Evolutionary conservation across 2,888 invertebrate species (phyloP).

Genomic region (Pharmacophagus antenor): DNA sequence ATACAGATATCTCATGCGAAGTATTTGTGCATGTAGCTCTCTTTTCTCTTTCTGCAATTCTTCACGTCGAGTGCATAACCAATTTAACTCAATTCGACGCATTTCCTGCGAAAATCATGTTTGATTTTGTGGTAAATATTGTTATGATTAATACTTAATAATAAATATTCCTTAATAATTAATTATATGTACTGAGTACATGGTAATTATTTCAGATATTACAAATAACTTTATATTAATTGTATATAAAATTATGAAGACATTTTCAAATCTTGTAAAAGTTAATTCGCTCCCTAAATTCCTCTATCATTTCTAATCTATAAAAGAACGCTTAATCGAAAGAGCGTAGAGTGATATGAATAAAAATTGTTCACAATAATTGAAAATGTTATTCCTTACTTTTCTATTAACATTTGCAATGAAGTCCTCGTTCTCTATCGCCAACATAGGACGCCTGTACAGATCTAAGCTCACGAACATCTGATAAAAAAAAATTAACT

Average conservation of each 20-base stretch:
- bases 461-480: constrained; percentile 69
- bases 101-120: constrained; percentile 53
- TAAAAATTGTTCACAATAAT: too few relatives aligned
- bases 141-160: too few relatives aligned
- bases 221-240: background rate
- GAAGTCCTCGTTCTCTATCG: constrained; percentile 80
- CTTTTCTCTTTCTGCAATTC: constrained; percentile 61
- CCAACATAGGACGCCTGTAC: constrained; percentile 70
- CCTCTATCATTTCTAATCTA: too few relatives aligned
- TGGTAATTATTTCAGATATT: too few relatives aligned
- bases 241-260: background rate
- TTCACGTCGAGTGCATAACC: constrained; percentile 54
- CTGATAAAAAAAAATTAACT: constrained; percentile 46
- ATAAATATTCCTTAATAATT: too few relatives aligned
- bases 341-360: too few relatives aligned
- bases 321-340: too few relatives aligned
- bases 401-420: constrained; percentile 80
- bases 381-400: constrained; percentile 47
- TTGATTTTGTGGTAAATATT: background rate
- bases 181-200: too few relatives aligned
- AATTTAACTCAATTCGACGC: constrained; percentile 61
- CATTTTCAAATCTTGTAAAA: too few relatives aligned
- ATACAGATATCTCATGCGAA: constrained; percentile 57
- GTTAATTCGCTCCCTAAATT: too few relatives aligned
- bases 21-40: constrained; percentile 57